Evolutionary conservation across 2,113 vertebrate species (phyloP).

Genomic region (Tragelaphus scriptus): DNA sequence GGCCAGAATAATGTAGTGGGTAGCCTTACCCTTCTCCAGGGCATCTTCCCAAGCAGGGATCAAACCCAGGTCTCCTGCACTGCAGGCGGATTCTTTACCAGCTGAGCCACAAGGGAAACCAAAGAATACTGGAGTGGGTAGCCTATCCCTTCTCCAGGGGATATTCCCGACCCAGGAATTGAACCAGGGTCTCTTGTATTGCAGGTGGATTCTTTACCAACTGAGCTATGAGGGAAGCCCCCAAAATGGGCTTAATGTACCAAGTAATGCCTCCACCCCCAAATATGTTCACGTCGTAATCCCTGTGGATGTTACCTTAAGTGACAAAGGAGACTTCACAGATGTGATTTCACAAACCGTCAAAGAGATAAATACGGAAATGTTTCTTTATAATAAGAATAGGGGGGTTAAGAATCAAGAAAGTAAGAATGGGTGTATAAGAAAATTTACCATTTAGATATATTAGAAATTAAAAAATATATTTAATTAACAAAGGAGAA

Average conservation of each 20-base stretch:
- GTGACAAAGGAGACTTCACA: not conserved
- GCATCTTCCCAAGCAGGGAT: not conserved
- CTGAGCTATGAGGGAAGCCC: not conserved
- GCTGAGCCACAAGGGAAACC: not conserved
- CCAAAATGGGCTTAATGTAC: not conserved
- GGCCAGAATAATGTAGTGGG: not conserved
- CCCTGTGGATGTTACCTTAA: not conserved
- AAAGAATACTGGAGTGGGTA: not conserved
- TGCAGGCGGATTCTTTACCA: not conserved
- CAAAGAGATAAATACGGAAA: not conserved
- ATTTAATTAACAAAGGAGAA: not conserved
- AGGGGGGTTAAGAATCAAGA: not conserved
- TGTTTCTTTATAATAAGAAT: not conserved
- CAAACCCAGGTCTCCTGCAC: not conserved
- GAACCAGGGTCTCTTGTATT: not conserved
- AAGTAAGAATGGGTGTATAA: not conserved
- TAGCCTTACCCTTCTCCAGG: not conserved
- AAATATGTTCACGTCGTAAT: not conserved
- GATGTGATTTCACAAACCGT: not conserved
- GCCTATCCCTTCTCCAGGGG: not conserved
- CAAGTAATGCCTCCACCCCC: not conserved
- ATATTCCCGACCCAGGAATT: not conserved
- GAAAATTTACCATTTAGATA: not conserved
- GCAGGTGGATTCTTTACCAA: not conserved
- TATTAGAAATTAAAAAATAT: not conserved